A percentile compares a stretch with the other conserved stretches of the same genome.
Conservation (phyloP, 1,140 invertebrate genomes). For the Muscidifurax raptorellus region DNA sequence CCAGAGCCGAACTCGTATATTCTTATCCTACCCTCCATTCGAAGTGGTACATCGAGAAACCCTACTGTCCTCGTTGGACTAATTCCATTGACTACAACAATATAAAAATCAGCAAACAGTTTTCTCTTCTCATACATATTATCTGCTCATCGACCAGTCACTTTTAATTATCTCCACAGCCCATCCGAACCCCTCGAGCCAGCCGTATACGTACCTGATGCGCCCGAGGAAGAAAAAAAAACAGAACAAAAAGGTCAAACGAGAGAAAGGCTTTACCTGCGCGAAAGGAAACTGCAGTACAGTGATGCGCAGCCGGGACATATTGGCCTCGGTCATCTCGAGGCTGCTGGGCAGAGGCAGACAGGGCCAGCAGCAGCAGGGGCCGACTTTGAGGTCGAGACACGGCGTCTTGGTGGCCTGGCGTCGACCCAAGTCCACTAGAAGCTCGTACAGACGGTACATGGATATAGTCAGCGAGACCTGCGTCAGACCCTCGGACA, state of each 20-base stretch:
- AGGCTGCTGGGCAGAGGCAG: constrained; percentile 66
- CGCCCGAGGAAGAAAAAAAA: constrained; percentile 22
- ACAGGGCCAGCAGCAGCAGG: constrained; percentile 74
- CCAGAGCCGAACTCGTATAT: too few species aligned
- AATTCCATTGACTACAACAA: too few species aligned
- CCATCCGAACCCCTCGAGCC: not conserved
- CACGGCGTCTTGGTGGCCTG: constrained; percentile 63
- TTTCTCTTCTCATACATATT: too few species aligned
- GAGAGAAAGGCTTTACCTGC: constrained; percentile 64
- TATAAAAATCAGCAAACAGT: too few species aligned
- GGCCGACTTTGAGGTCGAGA: constrained; percentile 67
- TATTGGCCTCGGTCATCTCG: constrained; percentile 69
- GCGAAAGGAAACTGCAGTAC: constrained; percentile 71
- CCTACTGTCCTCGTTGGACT: too few species aligned
- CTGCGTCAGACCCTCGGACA: constrained; percentile 70
- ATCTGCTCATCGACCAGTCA: not conserved
- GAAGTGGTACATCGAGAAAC: too few species aligned
- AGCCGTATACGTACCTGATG: not conserved
- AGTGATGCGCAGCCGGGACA: constrained; percentile 68
- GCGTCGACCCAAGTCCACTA: constrained; percentile 68
- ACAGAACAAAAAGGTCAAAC: not conserved
- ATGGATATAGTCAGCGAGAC: constrained; percentile 68
- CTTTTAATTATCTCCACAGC: not conserved
- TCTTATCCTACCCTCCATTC: too few species aligned
- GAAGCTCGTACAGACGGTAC: constrained; percentile 70